Conservation (phyloP, 2,797 vertebrate species). For the Sebastiscus tertius region DNA sequence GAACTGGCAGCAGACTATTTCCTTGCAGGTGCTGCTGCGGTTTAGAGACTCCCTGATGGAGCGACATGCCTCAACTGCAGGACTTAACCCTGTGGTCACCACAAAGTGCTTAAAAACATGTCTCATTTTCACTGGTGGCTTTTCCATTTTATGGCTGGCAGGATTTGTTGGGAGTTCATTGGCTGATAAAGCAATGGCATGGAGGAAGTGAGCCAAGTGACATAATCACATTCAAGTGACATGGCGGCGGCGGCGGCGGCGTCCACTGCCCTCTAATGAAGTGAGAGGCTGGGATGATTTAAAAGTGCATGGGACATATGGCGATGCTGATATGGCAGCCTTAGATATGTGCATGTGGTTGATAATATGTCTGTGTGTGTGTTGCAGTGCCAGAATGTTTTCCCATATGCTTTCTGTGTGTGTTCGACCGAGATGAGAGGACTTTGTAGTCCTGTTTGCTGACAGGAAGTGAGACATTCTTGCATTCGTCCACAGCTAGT, state of each 20-base stretch:
- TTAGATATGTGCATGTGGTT: conserved; percentile 35
- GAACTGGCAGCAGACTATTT: conserved; percentile 32
- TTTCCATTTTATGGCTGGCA: conserved; percentile 31
- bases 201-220: conserved; percentile 41
- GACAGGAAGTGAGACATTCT: conserved; percentile 71
- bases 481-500: conserved; percentile 43
- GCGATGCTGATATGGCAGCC: conserved; percentile 51
- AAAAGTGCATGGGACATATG: conserved; percentile 57
- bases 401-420: conserved; percentile 66
- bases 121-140: conserved; percentile 26
- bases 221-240: conserved; percentile 45
- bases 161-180: conserved; percentile 26
- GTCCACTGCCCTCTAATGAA: conserved; percentile 52
- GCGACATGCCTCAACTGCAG: conserved; percentile 28
- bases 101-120: conserved; percentile 28
- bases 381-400: conserved; percentile 51
- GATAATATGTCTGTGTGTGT: conserved; percentile 40
- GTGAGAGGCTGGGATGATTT: conserved; percentile 43
- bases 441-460: conserved; percentile 70
- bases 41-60: conserved; percentile 32
- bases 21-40: conserved; percentile 51
- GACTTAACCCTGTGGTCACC: conserved; percentile 42
- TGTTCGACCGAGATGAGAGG: conserved; percentile 58
- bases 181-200: conserved; percentile 26
- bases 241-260: conserved; percentile 16